These are phyloP conservation scores for Homarus gammarus DNA, from an alignment of 2,888 invertebrate species.

Conservation along the genomic window DNA sequence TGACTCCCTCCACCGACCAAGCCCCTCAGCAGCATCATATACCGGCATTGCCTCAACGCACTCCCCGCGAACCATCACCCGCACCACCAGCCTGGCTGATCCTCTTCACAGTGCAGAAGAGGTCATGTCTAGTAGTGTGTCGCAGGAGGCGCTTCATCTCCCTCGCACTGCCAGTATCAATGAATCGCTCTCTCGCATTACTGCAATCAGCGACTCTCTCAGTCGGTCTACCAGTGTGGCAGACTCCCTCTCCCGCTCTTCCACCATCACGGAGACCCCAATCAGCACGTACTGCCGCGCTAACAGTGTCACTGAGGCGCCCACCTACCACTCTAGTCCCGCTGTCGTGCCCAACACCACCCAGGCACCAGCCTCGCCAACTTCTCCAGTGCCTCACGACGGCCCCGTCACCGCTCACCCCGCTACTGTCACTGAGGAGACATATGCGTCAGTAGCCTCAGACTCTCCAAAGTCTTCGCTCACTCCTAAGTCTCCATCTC, in stretches of 20 bases:
- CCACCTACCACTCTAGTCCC: constrained; percentile 36
- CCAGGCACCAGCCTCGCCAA: constrained; percentile 53
- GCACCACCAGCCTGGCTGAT: constrained; percentile 62
- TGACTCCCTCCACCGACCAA: constrained; percentile 64
- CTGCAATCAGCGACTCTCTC: constrained; percentile 58
- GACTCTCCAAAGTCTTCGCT: constrained; percentile 17
- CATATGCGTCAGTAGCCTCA: constrained; percentile 12
- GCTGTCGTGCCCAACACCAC: constrained; percentile 8
- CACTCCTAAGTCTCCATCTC: constrained; percentile 34
- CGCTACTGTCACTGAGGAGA: constrained; percentile 75
- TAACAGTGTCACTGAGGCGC: constrained; percentile 21
- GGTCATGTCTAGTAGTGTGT: constrained; percentile 40
- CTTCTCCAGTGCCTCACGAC: constrained; percentile 63
- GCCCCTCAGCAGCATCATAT: constrained; percentile 64
- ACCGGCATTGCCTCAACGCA: constrained; percentile 66
- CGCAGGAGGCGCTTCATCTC: constrained; percentile 52
- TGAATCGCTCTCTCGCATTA: constrained; percentile 62
- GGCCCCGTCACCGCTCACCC: constrained; percentile 74
- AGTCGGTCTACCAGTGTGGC: constrained; percentile 72
- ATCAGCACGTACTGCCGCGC: constrained; percentile 3
- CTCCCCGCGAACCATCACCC: constrained; percentile 62
- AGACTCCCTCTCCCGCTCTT: constrained; percentile 64
- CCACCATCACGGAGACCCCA: constrained; percentile 53
- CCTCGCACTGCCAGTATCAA: constrained; percentile 64
- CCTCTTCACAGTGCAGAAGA: constrained; percentile 54